Percentiles rank a stretch among this genome's conserved stretches.
These are phyloP conservation scores for Pocillopora verrucosa DNA, from an alignment of 64 coral and sea anemone species.

Conservation along the genomic window DNA sequence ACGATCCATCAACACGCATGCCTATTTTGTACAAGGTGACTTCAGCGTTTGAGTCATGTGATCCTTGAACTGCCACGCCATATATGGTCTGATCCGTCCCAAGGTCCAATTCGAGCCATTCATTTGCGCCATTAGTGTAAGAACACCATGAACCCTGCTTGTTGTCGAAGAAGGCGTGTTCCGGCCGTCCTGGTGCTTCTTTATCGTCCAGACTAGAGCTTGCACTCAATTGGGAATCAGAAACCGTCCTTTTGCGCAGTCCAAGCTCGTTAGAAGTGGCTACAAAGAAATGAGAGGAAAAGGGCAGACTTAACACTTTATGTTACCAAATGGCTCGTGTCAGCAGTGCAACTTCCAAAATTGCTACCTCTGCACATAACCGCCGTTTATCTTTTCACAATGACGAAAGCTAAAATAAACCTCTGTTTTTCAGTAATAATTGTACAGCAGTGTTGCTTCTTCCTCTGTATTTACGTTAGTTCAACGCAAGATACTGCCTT, in stretches of 20 bases:
- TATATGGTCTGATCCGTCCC: slow-evolving; percentile 7
- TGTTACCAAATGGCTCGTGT: too few species aligned
- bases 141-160: slow-evolving; percentile 17
- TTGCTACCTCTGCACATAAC: too few species aligned
- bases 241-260: background rate
- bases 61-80: slow-evolving; percentile 4
- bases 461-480: too few species aligned
- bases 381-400: too few species aligned
- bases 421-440: too few species aligned
- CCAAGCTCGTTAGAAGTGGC: too few species aligned
- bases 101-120: slow-evolving; percentile 2
- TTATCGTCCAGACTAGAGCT: background rate
- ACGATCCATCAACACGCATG: background rate
- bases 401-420: too few species aligned
- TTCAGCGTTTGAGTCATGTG: background rate
- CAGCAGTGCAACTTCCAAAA: too few species aligned
- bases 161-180: background rate
- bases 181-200: background rate
- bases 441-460: too few species aligned
- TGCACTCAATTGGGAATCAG: slow-evolving; percentile 1
- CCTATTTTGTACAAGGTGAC: background rate
- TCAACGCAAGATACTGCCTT: too few species aligned
- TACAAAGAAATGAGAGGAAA: too few species aligned
- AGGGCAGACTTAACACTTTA: too few species aligned
- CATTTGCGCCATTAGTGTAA: background rate